Evolutionary conservation across 2,888 invertebrate species (phyloP).

Genomic region (Malthinus flaveolus): DNA sequence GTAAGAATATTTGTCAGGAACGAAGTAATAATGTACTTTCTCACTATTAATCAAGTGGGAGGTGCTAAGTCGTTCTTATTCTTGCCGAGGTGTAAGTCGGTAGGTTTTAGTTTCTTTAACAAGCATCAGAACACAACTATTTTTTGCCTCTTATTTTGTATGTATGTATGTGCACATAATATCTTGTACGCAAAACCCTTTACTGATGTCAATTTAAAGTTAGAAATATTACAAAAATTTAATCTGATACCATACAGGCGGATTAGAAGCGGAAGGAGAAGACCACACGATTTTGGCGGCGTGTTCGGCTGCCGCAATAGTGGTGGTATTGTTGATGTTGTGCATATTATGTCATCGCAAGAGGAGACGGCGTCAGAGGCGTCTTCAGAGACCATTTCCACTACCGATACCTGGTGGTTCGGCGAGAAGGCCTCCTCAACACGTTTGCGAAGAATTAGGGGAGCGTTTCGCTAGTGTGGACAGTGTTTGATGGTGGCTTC

Average conservation of each 20-base stretch:
- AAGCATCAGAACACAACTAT: too few relatives aligned
- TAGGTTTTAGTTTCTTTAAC: too few relatives aligned
- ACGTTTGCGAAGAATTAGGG: constrained; percentile 61
- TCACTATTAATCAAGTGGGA: too few relatives aligned
- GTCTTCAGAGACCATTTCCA: constrained; percentile 53
- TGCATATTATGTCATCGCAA: constrained; percentile 63
- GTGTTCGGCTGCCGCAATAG: constrained; percentile 52
- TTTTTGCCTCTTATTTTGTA: too few relatives aligned
- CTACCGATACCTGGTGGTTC: constrained; percentile 49
- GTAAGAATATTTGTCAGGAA: too few relatives aligned
- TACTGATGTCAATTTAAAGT: too few relatives aligned
- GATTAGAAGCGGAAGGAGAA: constrained; percentile 47
- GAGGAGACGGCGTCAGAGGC: constrained; percentile 52
- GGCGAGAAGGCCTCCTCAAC: constrained; percentile 52
- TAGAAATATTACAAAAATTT: too few relatives aligned
- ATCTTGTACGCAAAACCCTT: too few relatives aligned
- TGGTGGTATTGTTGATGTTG: constrained; percentile 54
- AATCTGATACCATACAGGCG: constrained; percentile 39
- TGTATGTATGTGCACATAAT: too few relatives aligned
- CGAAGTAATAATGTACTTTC: too few relatives aligned
- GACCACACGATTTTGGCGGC: constrained; percentile 48
- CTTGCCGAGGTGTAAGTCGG: too few relatives aligned
- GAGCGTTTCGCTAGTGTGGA: constrained; percentile 61
- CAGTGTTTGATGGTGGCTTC: constrained; percentile 59
- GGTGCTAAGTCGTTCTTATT: too few relatives aligned